Base-by-base conservation (phyloP, 2,113 vertebrate species). In the Austrofundulus limnaeus region DNA sequence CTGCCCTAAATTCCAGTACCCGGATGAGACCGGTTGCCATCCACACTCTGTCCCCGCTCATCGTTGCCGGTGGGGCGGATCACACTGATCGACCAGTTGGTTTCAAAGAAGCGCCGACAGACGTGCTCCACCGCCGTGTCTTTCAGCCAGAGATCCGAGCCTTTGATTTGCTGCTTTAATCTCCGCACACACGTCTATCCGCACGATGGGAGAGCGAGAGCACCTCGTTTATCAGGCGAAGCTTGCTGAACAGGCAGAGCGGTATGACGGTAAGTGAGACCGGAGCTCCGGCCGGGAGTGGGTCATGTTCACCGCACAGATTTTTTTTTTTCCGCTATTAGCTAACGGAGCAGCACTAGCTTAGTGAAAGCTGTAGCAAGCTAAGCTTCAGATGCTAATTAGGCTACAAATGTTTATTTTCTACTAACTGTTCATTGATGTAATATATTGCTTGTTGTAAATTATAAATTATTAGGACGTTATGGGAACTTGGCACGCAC, bases 141-240 rank as follows among this genome's bases (percentile, higher is more conserved):
- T 84, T 85, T 87, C 86, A 86, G 85, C 63, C n/a, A 42, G 54
- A 53, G 17, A 63, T 46, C 62, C 55, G 66, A 48, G 63, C 43
- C 68, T 77, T 42, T 88, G 83, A 83, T 86, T 82, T 81, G 83
- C 74, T 84, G 76, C 84, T 79, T 85, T 82, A 86, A 34, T 85
- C 76, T 82, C 87, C 85, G 77, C 75, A 87, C 82, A 68, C 67
- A 86, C 91, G 87, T 82, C 90, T 85, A 81, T 58, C 54, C 70
- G 75, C 77, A 91, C 89, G 79, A 98, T 98, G 96, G 95, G 92
- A 91, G 95, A 96, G 75, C 94, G 95, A 92, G 96, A 96, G 75
- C 94, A 96, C 80, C 91, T 93, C 80, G 96, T 98, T 81, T 98
- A 96, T 83, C 94, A 97, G 92, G 96, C 96, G 78, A 98, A 98